Evolutionary conservation across 2,113 vertebrate species (phyloP).

Genomic region (Ailurus styani): DNA sequence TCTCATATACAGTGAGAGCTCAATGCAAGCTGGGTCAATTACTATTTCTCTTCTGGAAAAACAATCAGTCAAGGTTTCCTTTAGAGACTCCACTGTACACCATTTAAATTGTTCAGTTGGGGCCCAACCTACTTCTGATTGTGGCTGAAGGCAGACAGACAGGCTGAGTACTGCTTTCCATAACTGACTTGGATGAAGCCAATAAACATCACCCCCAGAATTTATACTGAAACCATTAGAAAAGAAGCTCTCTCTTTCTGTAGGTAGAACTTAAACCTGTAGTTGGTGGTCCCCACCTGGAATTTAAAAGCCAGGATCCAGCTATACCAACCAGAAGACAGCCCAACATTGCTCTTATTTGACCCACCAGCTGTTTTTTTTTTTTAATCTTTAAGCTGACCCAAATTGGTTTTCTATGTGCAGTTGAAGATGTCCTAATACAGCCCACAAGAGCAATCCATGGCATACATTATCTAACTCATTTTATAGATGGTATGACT

Average conservation of each 20-base stretch:
- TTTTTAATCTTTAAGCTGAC: not conserved
- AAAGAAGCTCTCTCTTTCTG: not conserved
- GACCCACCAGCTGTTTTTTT: not conserved
- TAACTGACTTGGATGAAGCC: not conserved
- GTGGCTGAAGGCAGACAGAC: not conserved
- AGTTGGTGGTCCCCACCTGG: not conserved
- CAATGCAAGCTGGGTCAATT: not conserved
- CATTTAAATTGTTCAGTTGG: too few relatives aligned
- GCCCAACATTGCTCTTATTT: not conserved
- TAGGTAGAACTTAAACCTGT: not conserved
- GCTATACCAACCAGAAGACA: not conserved
- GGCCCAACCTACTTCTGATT: too few relatives aligned
- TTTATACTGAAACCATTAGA: not conserved
- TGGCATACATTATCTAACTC: not conserved
- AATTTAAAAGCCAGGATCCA: not conserved
- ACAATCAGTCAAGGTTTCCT: not conserved
- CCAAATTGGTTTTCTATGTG: not conserved
- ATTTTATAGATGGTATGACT: not conserved
- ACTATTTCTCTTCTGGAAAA: not conserved
- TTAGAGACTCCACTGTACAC: too few relatives aligned
- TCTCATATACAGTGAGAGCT: not conserved
- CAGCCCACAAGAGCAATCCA: rapidly evolving
- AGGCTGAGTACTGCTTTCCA: rapidly evolving
- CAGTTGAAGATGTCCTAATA: not conserved
- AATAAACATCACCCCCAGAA: rapidly evolving